Percentiles rank a stretch among this genome's conserved stretches.
Evolutionary conservation across 1,140 invertebrate genomes (phyloP).

Genomic region (Heterodera carotae): DNA sequence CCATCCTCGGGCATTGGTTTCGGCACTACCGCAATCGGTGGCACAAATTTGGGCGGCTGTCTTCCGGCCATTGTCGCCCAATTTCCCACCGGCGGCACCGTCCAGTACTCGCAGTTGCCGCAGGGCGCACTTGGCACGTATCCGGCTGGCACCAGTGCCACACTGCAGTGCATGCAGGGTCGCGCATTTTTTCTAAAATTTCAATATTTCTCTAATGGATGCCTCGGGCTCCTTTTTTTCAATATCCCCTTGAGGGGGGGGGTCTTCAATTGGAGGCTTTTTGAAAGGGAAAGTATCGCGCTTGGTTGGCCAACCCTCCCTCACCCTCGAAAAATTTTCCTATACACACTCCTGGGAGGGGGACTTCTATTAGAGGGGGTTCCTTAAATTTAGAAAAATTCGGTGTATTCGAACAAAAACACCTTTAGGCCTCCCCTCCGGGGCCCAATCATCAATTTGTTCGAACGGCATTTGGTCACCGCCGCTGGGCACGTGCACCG

Average conservation of each 20-base stretch:
- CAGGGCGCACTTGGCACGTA: slow-evolving; percentile 6
- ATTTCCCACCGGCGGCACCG: background rate
- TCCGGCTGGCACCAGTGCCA: slow-evolving; percentile 12
- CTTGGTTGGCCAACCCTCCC: too few species aligned
- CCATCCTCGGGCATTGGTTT: background rate
- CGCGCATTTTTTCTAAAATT: background rate
- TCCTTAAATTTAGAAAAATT: too few species aligned
- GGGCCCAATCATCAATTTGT: slow-evolving; percentile 8
- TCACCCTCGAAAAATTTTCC: too few species aligned
- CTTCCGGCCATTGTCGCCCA: background rate
- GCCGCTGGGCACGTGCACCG: slow-evolving; percentile 15
- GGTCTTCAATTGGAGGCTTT: too few species aligned
- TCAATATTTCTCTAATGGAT: background rate
- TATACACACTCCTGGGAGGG: too few species aligned
- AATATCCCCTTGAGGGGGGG: too few species aligned
- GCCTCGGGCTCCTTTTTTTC: too few species aligned
- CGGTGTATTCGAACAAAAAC: too few species aligned
- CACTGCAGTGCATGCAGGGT: slow-evolving; percentile 13
- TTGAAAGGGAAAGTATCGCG: too few species aligned
- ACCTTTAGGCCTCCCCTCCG: slow-evolving; percentile 15
- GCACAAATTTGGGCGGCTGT: background rate
- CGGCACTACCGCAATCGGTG: background rate
- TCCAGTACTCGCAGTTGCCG: slow-evolving; percentile 10
- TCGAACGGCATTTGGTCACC: slow-evolving; percentile 19
- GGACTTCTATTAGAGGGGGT: too few species aligned